Conservation (phyloP, 2,797 vertebrate genomes). For the Columba guinea region DNA sequence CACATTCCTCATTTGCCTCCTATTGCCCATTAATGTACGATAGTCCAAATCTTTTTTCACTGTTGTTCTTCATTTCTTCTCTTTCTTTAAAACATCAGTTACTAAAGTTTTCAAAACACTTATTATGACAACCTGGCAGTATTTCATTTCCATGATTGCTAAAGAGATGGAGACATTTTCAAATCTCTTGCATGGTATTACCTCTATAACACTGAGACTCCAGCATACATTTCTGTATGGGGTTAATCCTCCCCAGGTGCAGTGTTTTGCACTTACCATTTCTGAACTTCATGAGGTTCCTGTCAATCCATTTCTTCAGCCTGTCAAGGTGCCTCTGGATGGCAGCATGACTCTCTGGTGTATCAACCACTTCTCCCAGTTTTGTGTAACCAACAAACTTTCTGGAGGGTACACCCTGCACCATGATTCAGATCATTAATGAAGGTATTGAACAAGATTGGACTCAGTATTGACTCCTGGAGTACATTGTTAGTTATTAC, state of each 20-base stretch:
- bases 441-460: not conserved
- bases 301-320: not conserved
- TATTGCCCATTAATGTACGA: not conserved
- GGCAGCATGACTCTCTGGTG: not conserved
- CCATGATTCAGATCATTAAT: not conserved
- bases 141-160: not conserved
- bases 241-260: not conserved
- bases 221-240: rapidly evolving
- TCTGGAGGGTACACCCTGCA: not conserved
- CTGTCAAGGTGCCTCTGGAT: not conserved
- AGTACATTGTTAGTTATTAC: not conserved
- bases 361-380: not conserved
- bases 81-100: not conserved
- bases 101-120: not conserved
- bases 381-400: not conserved
- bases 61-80: not conserved
- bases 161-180: not conserved
- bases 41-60: not conserved
- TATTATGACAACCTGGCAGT: not conserved
- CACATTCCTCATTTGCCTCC: not conserved
- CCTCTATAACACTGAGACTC: rapidly evolving
- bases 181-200: not conserved
- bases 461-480: not conserved
- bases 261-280: not conserved
- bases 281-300: not conserved